Conservation (phyloP, 2,797 vertebrate species). For the Oreonectes daqikongensis region DNA sequence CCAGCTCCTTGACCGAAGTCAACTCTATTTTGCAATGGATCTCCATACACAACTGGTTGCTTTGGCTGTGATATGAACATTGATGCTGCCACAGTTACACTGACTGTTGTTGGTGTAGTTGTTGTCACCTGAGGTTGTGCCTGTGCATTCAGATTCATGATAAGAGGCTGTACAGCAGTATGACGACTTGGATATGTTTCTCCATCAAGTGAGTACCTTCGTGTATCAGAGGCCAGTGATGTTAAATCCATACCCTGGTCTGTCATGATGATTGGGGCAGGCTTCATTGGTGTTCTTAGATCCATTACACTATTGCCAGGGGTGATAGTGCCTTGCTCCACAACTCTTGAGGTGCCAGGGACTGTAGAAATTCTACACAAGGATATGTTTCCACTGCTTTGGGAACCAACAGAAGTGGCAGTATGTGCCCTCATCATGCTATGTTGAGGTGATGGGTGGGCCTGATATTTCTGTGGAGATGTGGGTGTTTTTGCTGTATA, state of each 20-base stretch:
- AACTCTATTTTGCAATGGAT: slow-evolving; percentile 92
- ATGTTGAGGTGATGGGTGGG: slow-evolving; percentile 75
- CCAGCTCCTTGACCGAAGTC: slow-evolving; percentile 93
- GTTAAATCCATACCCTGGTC: slow-evolving; percentile 99
- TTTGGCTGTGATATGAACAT: slow-evolving; percentile 90
- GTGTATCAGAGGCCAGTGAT: slow-evolving; percentile 89
- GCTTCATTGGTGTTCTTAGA: slow-evolving; percentile 86
- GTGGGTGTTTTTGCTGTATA: slow-evolving; percentile 75
- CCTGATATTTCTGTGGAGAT: slow-evolving; percentile 76
- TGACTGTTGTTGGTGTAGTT: slow-evolving; percentile 85
- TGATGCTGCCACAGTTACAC: slow-evolving; percentile 89
- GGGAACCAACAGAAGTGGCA: slow-evolving; percentile 74
- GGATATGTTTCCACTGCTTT: slow-evolving; percentile 88
- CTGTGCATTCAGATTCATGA: slow-evolving; percentile 96
- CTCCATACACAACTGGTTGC: slow-evolving; percentile 90
- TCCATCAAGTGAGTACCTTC: slow-evolving; percentile 88
- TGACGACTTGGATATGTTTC: slow-evolving; percentile 86
- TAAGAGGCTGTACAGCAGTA: slow-evolving; percentile 91
- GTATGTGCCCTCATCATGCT: slow-evolving; percentile 75
- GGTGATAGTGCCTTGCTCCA: slow-evolving; percentile 81
- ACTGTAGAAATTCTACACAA: slow-evolving; percentile 89
- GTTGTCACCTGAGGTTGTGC: slow-evolving; percentile 88
- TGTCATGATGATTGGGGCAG: slow-evolving; percentile 95
- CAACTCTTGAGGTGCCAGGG: slow-evolving; percentile 82
- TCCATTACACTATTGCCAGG: slow-evolving; percentile 85